A percentile compares a stretch with the other conserved stretches of the same genome.
Conservation (phyloP, 1,140 invertebrate genomes). For the Drosophila sp. region DNA sequence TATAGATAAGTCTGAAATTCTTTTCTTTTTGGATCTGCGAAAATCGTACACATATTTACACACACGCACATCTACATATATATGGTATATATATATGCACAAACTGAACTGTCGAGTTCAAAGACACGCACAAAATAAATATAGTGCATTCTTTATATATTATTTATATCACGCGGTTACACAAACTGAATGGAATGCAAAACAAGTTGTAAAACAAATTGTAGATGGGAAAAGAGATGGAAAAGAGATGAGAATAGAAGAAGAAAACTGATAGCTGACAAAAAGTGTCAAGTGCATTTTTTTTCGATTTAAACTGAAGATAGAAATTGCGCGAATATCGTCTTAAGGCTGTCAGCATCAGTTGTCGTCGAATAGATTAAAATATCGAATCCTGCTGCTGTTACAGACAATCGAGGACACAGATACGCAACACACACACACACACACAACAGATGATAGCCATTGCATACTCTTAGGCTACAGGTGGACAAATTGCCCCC, state of each 20-base stretch:
- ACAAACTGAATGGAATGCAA: not conserved
- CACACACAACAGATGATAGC: not conserved
- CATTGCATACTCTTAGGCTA: slow-evolving; percentile 47
- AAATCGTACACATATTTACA: not conserved
- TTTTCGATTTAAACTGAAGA: slow-evolving; percentile 40
- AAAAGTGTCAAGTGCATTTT: slow-evolving; percentile 58
- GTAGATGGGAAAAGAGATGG: not conserved
- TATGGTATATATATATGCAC: no score
- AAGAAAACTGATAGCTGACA: slow-evolving; percentile 44
- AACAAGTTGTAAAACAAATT: slow-evolving; percentile 16
- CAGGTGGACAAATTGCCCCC: slow-evolving; percentile 55
- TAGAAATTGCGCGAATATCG: slow-evolving; percentile 70
- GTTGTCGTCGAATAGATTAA: slow-evolving; percentile 67
- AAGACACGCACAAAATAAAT: slow-evolving; percentile 43
- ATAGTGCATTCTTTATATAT: not conserved
- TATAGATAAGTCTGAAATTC: not conserved
- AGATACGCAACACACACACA: not conserved
- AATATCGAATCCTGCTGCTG: slow-evolving; percentile 61
- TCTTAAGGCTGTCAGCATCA: slow-evolving; percentile 56
- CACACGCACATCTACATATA: slow-evolving; percentile 2
- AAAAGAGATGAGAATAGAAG: slow-evolving; percentile 10
- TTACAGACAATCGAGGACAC: slow-evolving; percentile 30
- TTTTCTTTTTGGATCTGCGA: not conserved
- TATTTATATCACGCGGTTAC: not conserved
- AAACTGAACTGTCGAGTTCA: slow-evolving; percentile 17